These are phyloP conservation scores for Myotis lucifugus DNA, from an alignment of 2,113 vertebrate species.

Conservation along the genomic window DNA sequence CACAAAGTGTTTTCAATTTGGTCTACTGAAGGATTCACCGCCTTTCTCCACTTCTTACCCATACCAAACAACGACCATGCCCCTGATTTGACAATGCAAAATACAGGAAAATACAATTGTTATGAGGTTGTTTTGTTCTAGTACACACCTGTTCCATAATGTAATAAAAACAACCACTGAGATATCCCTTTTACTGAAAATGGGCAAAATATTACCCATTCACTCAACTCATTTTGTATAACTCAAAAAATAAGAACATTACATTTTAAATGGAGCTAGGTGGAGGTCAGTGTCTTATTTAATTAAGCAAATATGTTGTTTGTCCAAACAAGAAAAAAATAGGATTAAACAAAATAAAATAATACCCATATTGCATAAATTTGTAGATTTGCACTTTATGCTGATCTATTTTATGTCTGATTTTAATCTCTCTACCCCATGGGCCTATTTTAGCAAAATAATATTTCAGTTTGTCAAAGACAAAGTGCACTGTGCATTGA, in stretches of 20 bases:
- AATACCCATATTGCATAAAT: neutral
- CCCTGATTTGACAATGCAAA: neutral
- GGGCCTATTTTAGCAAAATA: constrained; percentile 44
- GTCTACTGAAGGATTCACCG: neutral
- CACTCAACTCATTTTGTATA: neutral
- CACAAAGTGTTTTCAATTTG: neutral
- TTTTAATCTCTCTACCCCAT: constrained; percentile 59
- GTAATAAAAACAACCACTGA: neutral
- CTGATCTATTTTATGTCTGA: constrained; percentile 24
- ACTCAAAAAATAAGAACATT: neutral
- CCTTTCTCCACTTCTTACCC: neutral
- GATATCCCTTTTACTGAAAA: neutral
- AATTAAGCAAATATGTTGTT: constrained; percentile 37
- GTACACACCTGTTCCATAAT: neutral
- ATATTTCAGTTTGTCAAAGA: constrained; percentile 66
- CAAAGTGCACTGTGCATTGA: constrained; percentile 65
- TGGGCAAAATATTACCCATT: neutral
- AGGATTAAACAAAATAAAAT: constrained; percentile 36
- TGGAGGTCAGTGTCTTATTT: neutral
- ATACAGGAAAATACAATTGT: neutral
- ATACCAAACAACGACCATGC: neutral
- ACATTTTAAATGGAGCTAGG: neutral
- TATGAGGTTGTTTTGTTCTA: neutral
- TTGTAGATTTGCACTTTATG: neutral
- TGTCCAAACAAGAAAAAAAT: neutral